phyloP scores from a whole-genome alignment of 1,140 invertebrate species.

The Trissolcus basalis region DNA sequence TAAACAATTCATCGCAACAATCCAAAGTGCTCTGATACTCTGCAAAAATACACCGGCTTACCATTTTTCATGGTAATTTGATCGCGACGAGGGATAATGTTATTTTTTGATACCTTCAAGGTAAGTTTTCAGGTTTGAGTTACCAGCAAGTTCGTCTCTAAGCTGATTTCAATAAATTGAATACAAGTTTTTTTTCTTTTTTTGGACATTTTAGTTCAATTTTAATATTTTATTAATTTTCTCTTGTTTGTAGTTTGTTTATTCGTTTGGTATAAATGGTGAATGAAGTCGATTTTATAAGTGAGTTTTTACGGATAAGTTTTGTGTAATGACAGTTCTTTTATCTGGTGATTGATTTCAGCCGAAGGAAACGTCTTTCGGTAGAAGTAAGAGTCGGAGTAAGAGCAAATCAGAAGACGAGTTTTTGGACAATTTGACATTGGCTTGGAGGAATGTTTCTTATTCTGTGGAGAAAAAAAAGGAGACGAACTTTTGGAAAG shows the following conservation, averaged over 20 bases:
- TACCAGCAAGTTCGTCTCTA: neutral
- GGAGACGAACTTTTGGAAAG: slow-evolving; percentile 34
- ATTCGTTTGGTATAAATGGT: no score
- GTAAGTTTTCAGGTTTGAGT: slow-evolving; percentile 7
- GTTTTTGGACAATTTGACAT: slow-evolving; percentile 45
- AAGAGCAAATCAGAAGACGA: slow-evolving; percentile 12
- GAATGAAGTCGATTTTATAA: no score
- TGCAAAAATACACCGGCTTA: neutral
- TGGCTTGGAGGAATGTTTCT: slow-evolving; percentile 60
- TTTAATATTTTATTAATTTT: no score
- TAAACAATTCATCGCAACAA: neutral
- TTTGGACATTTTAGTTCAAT: neutral
- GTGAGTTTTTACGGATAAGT: no score
- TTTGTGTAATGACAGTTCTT: neutral
- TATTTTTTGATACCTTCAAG: slow-evolving; percentile 47
- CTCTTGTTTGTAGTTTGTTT: no score
- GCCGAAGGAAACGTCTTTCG: slow-evolving; percentile 11
- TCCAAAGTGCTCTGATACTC: neutral
- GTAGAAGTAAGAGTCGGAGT: no score
- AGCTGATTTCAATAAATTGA: no score
- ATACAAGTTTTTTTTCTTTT: neutral
- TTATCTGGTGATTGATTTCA: slow-evolving; percentile 3
- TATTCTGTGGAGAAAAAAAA: slow-evolving; percentile 49
- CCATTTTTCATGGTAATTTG: slow-evolving; percentile 19
- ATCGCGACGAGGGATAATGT: slow-evolving; percentile 20